These are phyloP conservation scores for Sciurus carolinensis DNA, from an alignment of 2,797 vertebrate species.

Conservation along the genomic window DNA sequence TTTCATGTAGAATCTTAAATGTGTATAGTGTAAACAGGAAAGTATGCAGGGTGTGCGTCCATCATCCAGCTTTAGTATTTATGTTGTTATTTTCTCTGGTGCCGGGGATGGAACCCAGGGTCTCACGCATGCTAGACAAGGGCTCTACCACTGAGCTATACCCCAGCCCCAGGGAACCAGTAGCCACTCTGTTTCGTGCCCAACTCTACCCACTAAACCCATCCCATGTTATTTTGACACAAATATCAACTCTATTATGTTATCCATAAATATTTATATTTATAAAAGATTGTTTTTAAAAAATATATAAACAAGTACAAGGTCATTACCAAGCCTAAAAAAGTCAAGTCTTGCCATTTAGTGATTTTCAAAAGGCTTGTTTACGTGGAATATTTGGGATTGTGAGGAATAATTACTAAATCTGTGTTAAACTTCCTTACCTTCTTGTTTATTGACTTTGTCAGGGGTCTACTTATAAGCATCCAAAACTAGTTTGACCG, in stretches of 20 bases:
- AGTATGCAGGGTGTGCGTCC: background rate
- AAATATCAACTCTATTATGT: conserved; percentile 7
- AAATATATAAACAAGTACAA: background rate
- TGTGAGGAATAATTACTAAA: conserved; percentile 70
- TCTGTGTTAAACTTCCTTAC: conserved; percentile 66
- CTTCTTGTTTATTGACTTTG: conserved; percentile 66
- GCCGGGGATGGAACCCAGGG: background rate
- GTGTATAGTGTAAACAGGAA: background rate
- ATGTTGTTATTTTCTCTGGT: background rate
- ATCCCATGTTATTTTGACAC: conserved; percentile 6
- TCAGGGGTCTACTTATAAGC: conserved; percentile 72
- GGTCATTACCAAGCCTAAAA: conserved; percentile 53
- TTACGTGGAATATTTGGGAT: conserved; percentile 42
- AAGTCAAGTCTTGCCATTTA: conserved; percentile 33
- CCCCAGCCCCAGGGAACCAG: background rate
- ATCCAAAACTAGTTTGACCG: conserved; percentile 66
- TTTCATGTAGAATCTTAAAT: background rate
- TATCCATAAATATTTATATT: conserved; percentile 35
- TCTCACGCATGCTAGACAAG: background rate
- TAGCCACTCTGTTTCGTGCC: background rate
- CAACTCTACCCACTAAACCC: background rate
- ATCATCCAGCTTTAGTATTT: background rate
- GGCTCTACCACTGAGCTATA: background rate
- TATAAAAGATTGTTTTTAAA: background rate
- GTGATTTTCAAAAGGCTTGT: conserved; percentile 44